Evolutionary conservation across 2,113 vertebrate species (phyloP).

Genomic region (Callopanchax toddi): DNA sequence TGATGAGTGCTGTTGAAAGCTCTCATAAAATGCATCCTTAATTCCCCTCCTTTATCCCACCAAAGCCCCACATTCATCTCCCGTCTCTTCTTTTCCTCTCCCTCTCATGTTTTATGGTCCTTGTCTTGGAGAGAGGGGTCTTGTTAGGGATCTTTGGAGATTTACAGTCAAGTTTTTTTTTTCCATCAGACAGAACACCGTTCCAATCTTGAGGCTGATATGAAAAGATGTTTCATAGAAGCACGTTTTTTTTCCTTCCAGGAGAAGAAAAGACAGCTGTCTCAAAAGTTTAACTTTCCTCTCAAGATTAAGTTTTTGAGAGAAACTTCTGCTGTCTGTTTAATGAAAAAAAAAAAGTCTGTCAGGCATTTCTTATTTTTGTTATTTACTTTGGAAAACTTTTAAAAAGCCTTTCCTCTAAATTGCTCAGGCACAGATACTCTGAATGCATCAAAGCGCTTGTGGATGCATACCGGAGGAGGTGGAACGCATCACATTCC

Average conservation of each 20-base stretch:
- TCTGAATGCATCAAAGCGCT: constrained; percentile 74
- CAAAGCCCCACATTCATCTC: constrained; percentile 55
- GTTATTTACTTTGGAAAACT: constrained; percentile 71
- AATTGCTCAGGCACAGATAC: constrained; percentile 68
- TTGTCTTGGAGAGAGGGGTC: constrained; percentile 70
- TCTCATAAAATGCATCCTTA: constrained; percentile 72
- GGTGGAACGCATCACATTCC: constrained; percentile 53
- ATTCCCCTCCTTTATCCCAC: constrained; percentile 70
- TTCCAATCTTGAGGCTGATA: constrained; percentile 68
- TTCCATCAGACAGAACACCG: constrained; percentile 63
- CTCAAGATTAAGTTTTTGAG: constrained; percentile 54
- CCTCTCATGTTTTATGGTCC: constrained; percentile 73
- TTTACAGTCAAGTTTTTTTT: constrained; percentile 71
- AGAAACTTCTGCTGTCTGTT: constrained; percentile 59
- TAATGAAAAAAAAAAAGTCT: constrained; percentile 68
- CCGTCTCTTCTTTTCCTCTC: constrained; percentile 30
- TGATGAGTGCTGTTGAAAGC: constrained; percentile 61
- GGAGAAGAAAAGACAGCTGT: constrained; percentile 52
- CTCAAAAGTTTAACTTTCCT: constrained; percentile 64
- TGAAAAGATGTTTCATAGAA: constrained; percentile 70
- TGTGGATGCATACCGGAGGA: constrained; percentile 42
- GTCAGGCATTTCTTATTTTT: constrained; percentile 66
- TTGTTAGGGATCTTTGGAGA: constrained; percentile 75
- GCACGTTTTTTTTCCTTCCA: constrained; percentile 47
- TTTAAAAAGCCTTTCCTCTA: constrained; percentile 65